Evolutionary conservation across 2,888 invertebrate species (phyloP), one percentile per base, ranked within the genome.

Genomic region (Ptilodon capucinus): DNA sequence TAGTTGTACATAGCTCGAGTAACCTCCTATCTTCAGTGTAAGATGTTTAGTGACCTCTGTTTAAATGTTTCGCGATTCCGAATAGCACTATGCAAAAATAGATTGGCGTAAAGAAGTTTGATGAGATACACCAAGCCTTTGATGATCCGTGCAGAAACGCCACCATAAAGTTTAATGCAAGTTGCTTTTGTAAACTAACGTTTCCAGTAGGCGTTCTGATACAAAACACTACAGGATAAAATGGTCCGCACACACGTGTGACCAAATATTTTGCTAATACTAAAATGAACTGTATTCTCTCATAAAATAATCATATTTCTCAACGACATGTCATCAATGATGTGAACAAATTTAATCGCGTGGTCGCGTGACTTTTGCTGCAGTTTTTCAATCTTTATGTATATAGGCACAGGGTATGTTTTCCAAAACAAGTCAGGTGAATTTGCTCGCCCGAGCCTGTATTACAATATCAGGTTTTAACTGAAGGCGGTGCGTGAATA

Each of bases 401-500:
- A n/a, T n/a, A n/a, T n/a, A n/a, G n/a, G n/a, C n/a, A n/a, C n/a
- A n/a, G n/a, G n/a, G n/a, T n/a, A n/a, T n/a, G n/a, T n/a, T n/a
- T n/a, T n/a, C n/a, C n/a, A n/a, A n/a, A n/a, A n/a, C n/a, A n/a
- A n/a, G n/a, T n/a, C n/a, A n/a, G n/a, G n/a, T n/a, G n/a, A n/a
- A n/a, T n/a, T n/a, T n/a, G n/a, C n/a, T n/a, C n/a, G n/a, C n/a
- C n/a, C n/a, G n/a, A 39, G 49, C 40, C 48, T 63, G 59, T 50
- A 49, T 52, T 64, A 57, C 50, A 42, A 46, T 52, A 61, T 51
- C 46, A 46, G 51, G 48, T 45, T n/a, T n/a, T n/a, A n/a, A 55
- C 52, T 45, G 23, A 53, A 58, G 51, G 53, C 52, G 42, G 40
- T 47, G 48, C 46, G 50, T 79, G 75, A 80, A 81, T 81, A 68